phyloP scores from a whole-genome alignment of 2,113 vertebrate genomes.

The Seriola rivoliana region DNA sequence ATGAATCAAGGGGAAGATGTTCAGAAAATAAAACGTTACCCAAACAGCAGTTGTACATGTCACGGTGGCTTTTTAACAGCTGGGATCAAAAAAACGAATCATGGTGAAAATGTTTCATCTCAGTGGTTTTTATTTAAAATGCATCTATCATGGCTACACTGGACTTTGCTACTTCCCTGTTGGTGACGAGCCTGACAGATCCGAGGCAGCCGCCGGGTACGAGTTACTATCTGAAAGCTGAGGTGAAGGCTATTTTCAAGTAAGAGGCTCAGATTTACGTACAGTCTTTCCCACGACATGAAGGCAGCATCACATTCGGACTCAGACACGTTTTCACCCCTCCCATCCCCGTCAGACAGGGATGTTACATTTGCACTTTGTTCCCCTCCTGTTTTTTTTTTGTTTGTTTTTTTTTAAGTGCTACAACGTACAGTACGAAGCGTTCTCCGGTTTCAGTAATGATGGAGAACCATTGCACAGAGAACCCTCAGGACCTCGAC shows the following conservation, averaged over 20 bases:
- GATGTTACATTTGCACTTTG: slow-evolving; percentile 1
- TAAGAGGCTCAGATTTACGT: slow-evolving; percentile 46
- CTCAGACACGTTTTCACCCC: background rate
- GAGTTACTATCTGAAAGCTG: background rate
- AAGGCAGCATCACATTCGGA: background rate
- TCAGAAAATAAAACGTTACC: too few relatives aligned
- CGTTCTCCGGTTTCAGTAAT: background rate
- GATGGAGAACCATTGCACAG: slow-evolving; percentile 4
- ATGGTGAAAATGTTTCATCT: background rate
- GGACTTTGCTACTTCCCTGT: slow-evolving; percentile 33
- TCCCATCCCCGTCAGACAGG: background rate
- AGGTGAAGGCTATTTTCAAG: slow-evolving; percentile 44
- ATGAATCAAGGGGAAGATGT: too few relatives aligned
- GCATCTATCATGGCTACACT: slow-evolving; percentile 19
- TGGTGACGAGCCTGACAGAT: background rate
- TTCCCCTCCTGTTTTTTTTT: background rate
- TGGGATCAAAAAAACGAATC: slow-evolving; percentile 15
- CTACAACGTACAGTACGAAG: slow-evolving; percentile 34
- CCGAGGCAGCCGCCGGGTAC: slow-evolving; percentile 1
- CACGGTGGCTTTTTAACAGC: background rate
- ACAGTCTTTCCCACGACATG: slow-evolving; percentile 1
- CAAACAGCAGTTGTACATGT: background rate
- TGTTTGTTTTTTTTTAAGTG: slow-evolving; percentile 34
- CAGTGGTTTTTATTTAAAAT: slow-evolving; percentile 47
- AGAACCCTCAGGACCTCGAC: slow-evolving; percentile 12